Base-by-base conservation (phyloP, 2,888 invertebrate species). In the Anthophora plumipes region DNA sequence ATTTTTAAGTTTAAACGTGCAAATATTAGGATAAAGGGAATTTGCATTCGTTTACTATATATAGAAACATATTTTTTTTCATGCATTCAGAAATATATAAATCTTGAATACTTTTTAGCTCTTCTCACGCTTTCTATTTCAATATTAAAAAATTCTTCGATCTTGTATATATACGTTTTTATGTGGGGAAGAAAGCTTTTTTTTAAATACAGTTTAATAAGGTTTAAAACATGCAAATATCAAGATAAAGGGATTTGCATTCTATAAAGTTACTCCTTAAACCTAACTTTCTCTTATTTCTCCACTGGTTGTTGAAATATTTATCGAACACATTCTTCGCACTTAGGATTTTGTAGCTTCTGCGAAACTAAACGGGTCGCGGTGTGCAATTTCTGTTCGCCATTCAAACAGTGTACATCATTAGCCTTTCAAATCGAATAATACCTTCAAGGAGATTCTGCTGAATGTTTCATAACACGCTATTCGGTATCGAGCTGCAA, bases 381-480 rank as follows among this genome's bases (percentile, higher is more conserved):
- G n/a, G 43, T 50, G 61, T 60, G 54, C 61, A 50, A 59, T 66
- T 31, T 43, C 52, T 70, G 48, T 48, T 82, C 67, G 25, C 25
- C 20, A 82, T 78, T 83, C 83, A 60, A 69, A 60, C 46, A 61
- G 61, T 66, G 69, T 66, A 3, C 69, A 31, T 17, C 61, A 70
- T 88, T 89, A 84, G 80, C 81, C 83, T 85, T 88, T 84, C 84
- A 85, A 86, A 85, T 88, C 76, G 77, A 87, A 89, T 86, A 85
- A 85, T 82, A 85, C 84, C 85, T 80, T 82, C 88, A 89, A 89
- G 89, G 88, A 83, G 74, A 87, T 79, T 77, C 72, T 83, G 70
- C 81, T 86, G 86, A 86, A 89, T 90, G 76, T 88, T 90, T 88
- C 86, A 88, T 89, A 83, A 84, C 83, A 46, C 83, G 85, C n/a